Base-by-base conservation (phyloP, 2,888 invertebrate species). In the Ormyrus pomaceus region DNA sequence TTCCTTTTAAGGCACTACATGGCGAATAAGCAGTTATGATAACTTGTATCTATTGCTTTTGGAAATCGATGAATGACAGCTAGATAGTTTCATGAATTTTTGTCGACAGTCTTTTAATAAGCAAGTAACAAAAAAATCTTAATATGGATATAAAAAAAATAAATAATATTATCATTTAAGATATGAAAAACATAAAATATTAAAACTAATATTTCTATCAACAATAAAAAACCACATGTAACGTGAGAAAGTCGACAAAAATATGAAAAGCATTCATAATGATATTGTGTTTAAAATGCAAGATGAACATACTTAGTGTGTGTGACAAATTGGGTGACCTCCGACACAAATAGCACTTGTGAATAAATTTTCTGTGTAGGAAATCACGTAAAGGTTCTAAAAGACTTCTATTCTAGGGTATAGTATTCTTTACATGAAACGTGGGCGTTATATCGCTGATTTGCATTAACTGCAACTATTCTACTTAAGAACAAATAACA, bases 1-100 rank as follows among this genome's bases (percentile, higher is more conserved):
- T 34, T 75, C n/a, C 8, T 51, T 46, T 64, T 11, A 68, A 68
- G 45, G 61, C 51, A 61, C 83, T 84, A 85, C 74, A 11, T 58
- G 53, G 68, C 53, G 13, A 51, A 46, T 76, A 75, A 46, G 55
- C 55, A 51, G 59, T 70, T 0, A 48, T n/a, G 19, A 19, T 19
- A 19, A 19, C 19, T 19, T 19, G 19, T 19, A 19, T 19, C 19
- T 19, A 19, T 19, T 19, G 19, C 19, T 19, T 19, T 19, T 19
- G 19, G 19, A 19, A 2, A 19, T 19, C 2, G 19, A 8, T 55
- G n/a, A 45, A 56, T 56, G 8, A 11, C 34, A 19, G 19, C 19
- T 9, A n/a, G 7, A 58, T 9, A 56, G 10, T 58, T 70, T 45
- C 2, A 45, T 19, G 19, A 19, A 19, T 19, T 19, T 19, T 19